These are phyloP conservation scores for Hydrotaea cyrtoneurina DNA, from an alignment of 2,888 invertebrate genomes.

Conservation along the genomic window DNA sequence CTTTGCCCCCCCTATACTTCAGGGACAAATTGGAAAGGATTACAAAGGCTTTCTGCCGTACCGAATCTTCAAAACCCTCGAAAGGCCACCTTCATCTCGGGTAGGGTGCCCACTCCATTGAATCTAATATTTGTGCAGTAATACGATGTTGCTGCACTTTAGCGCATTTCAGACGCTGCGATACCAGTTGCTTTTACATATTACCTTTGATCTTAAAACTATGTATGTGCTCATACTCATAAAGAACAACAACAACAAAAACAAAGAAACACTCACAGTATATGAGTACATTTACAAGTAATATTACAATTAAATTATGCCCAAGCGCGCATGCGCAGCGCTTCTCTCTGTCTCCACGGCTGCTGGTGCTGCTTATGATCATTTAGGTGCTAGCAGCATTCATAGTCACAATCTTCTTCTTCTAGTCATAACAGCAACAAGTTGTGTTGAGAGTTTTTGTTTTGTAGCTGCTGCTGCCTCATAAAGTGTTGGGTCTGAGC, in stretches of 20 bases:
- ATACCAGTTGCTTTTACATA: constrained; percentile 16
- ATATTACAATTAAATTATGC: constrained; percentile 40
- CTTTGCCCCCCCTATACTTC: no score
- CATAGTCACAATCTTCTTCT: constrained; percentile 8
- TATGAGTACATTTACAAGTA: constrained; percentile 29
- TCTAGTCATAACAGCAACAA: background rate
- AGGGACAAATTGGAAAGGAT: no score
- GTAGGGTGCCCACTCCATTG: background rate
- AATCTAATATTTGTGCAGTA: background rate
- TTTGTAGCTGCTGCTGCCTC: background rate
- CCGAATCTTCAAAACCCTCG: no score
- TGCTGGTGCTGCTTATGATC: background rate
- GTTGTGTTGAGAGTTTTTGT: background rate
- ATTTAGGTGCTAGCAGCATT: background rate
- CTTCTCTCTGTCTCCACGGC: background rate
- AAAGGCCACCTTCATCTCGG: background rate
- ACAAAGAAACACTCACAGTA: constrained; percentile 3
- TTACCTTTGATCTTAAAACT: constrained; percentile 65
- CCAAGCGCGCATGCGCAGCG: constrained; percentile 33
- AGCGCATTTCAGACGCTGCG: background rate
- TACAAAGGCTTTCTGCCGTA: no score
- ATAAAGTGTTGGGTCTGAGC: constrained; percentile 42
- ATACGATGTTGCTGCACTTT: background rate
- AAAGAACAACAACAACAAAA: background rate
- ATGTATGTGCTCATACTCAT: background rate